Conservation (phyloP, 1,140 invertebrate species). For the Leguminivora glycinivorella region DNA sequence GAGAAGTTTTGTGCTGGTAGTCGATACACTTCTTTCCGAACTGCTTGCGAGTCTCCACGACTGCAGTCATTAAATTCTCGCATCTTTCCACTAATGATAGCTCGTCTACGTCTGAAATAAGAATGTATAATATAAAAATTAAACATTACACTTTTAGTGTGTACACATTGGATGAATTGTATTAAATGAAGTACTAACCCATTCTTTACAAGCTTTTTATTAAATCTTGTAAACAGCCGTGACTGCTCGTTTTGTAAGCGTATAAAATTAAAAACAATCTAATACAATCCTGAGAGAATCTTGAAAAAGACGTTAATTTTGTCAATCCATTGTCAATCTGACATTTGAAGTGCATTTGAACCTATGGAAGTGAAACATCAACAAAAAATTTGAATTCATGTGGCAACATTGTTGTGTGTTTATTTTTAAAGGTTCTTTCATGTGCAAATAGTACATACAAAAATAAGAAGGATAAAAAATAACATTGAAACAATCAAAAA, state of each 20-base stretch:
- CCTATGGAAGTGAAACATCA: too few species aligned
- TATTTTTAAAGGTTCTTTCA: not conserved
- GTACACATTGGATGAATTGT: not conserved
- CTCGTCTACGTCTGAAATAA: slow-evolving; percentile 43
- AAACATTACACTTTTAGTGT: not conserved
- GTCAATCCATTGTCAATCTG: not conserved
- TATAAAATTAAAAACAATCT: not conserved
- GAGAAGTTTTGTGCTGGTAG: slow-evolving; percentile 56
- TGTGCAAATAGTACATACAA: not conserved
- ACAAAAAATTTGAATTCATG: not conserved
- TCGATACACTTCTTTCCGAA: slow-evolving; percentile 64
- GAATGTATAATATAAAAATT: not conserved
- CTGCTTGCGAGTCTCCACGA: slow-evolving; percentile 61
- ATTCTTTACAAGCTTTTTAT: not conserved
- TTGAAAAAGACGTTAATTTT: not conserved
- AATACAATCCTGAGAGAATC: not conserved
- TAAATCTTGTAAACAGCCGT: not conserved
- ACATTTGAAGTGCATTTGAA: too few species aligned
- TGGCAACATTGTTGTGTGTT: not conserved
- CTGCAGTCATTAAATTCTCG: slow-evolving; percentile 63
- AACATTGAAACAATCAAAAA: too few species aligned
- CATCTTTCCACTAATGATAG: slow-evolving; percentile 54
- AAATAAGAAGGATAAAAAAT: not conserved
- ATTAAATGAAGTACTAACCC: not conserved
- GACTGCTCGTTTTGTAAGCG: not conserved